Percentiles rank a stretch among this genome's conserved stretches.
Conservation (phyloP, 1,140 invertebrate genomes). For the Pseudomyrmex gracilis region DNA sequence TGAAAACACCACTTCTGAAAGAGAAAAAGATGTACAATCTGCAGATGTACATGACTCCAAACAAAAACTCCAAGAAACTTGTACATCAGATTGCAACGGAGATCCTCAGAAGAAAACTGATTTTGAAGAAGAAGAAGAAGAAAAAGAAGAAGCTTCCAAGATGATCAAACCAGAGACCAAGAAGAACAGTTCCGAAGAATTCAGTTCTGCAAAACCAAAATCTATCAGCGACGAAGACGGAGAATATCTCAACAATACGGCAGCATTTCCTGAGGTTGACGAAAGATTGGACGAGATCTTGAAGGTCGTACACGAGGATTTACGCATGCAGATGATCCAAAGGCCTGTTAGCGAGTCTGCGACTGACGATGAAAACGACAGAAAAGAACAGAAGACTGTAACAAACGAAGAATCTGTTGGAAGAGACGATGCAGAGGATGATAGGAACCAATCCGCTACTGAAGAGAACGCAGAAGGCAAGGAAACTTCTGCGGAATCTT, state of each 20-base stretch:
- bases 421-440: background rate
- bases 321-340: constrained; percentile 6
- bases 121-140: background rate
- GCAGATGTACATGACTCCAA: background rate
- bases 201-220: background rate
- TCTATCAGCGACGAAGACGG: background rate
- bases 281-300: constrained; percentile 57
- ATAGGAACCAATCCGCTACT: background rate
- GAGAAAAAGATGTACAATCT: background rate
- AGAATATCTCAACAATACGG: background rate
- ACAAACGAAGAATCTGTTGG: background rate
- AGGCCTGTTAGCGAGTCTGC: background rate
- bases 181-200: constrained; percentile 6
- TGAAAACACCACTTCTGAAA: background rate
- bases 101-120: background rate
- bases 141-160: background rate
- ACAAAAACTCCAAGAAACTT: background rate
- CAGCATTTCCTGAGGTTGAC: background rate
- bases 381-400: background rate
- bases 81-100: constrained; percentile 1
- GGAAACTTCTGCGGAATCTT: background rate
- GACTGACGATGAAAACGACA: background rate
- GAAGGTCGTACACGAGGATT: constrained; percentile 62
- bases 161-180: background rate
- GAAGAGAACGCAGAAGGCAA: background rate